Evolutionary conservation across 2,888 invertebrate species (phyloP).

Genomic region (Nasonovia ribisnigri): DNA sequence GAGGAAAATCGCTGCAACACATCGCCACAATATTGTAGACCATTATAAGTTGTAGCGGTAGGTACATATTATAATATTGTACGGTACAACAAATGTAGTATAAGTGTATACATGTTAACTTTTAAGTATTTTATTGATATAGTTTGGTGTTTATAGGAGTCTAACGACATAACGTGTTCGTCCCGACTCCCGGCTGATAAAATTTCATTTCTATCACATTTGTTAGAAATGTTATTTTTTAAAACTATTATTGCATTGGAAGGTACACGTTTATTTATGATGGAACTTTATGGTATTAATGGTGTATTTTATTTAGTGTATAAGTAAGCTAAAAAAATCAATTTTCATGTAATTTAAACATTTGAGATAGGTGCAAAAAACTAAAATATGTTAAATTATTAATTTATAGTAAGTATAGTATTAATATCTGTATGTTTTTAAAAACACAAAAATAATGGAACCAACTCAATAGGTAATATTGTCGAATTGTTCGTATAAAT

Average conservation of each 20-base stretch:
- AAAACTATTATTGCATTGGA: background rate
- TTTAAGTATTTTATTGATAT: background rate
- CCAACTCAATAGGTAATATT: too few species aligned
- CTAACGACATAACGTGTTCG: background rate
- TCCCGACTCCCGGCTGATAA: background rate
- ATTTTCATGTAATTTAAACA: background rate
- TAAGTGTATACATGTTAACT: background rate
- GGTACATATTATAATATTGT: too few species aligned
- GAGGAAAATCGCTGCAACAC: constrained; percentile 67
- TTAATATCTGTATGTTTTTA: too few species aligned
- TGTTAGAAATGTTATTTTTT: background rate
- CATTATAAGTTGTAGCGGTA: background rate
- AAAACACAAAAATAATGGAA: too few species aligned
- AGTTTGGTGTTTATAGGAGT: background rate
- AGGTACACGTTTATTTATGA: background rate
- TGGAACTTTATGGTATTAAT: background rate
- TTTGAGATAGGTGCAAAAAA: background rate
- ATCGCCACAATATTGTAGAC: background rate
- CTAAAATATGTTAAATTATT: background rate
- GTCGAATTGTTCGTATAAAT: background rate
- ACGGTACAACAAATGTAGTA: background rate
- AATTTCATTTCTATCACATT: background rate
- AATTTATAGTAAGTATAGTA: background rate
- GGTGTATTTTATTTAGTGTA: background rate
- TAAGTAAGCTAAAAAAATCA: background rate